A percentile compares a stretch with the other conserved stretches of the same genome.
phyloP scores from a whole-genome alignment of 2,797 vertebrate genomes.

The Semotilus atromaculatus region DNA sequence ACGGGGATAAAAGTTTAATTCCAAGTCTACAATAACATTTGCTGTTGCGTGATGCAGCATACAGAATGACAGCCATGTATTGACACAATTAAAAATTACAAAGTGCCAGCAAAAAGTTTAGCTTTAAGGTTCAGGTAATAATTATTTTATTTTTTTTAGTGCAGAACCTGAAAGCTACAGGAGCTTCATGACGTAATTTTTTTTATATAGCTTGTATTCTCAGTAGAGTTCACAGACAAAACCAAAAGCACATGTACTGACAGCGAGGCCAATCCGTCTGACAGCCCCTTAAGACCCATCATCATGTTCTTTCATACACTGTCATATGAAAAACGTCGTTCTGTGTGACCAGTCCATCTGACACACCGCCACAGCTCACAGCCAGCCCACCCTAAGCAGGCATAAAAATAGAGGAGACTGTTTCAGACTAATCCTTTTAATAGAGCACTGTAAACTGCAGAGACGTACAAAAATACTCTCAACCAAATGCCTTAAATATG shows the following conservation, averaged over 20 bases:
- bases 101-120: neutral
- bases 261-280: conserved; percentile 37
- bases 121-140: neutral
- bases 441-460: conserved; percentile 7
- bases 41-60: neutral
- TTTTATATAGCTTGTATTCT: neutral
- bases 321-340: conserved; percentile 34
- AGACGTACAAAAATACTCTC: conserved; percentile 4
- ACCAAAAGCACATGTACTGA: neutral
- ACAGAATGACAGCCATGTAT: neutral
- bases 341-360: conserved; percentile 30
- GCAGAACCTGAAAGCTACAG: neutral
- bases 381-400: neutral
- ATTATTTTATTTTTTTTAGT: no score
- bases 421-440: conserved; percentile 18
- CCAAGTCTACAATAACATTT: neutral
- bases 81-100: neutral
- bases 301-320: conserved; percentile 43
- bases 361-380: neutral
- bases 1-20: neutral
- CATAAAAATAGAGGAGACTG: neutral
- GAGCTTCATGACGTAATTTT: neutral
- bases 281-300: conserved; percentile 53
- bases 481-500: conserved; percentile 21
- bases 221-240: neutral